Base-by-base conservation (phyloP, 1,140 invertebrate genomes). In the Heliconius nattereri region DNA sequence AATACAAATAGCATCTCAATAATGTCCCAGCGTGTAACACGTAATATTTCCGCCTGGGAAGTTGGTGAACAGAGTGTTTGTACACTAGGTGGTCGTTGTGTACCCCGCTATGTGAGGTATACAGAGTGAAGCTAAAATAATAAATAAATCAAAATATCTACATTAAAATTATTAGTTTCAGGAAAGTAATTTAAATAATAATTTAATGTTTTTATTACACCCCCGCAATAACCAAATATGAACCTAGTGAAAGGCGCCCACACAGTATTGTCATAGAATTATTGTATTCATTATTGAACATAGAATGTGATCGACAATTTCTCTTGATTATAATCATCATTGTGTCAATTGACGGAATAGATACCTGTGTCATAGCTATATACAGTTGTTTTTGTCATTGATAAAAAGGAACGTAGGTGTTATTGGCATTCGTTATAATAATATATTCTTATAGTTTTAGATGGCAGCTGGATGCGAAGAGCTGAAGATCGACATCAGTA, bases 261-360 rank as follows among this genome's bases (percentile, higher is more conserved):
- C 60, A 66, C 60, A 29, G 26, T 29, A 66, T 66, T 66, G 60
- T 66, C 23, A 66, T 66, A 29, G 60, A 29, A 66, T 66, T 66
- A 66, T 29, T 26, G 23, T 29, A 66, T 66, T n/a, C 60, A 26
- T 66, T 26, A 66, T 66, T 66, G 60, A 66, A 66, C 13, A 29
- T 11, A 29, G 26, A 66, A 66, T 66, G 13, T 66, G 60, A 66
- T 66, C 23, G 60, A 66, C 60, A 66, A 66, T 66, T 66, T 66
- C 60, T 66, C 60, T 66, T 66, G 60, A 66, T 66, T 66, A 29
- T 19, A 66, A 66, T 66, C 60, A 26, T 66, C 60, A 66, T 66
- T 66, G 26, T 66, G 60, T 66, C 29, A 26, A 29, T 66, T 26
- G 60, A 66, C 29, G 13, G 26, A 66, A 66, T 66, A 66, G 60